Evolutionary conservation across 2,888 invertebrate genomes (phyloP).

Genomic region (Catocala fraxini): DNA sequence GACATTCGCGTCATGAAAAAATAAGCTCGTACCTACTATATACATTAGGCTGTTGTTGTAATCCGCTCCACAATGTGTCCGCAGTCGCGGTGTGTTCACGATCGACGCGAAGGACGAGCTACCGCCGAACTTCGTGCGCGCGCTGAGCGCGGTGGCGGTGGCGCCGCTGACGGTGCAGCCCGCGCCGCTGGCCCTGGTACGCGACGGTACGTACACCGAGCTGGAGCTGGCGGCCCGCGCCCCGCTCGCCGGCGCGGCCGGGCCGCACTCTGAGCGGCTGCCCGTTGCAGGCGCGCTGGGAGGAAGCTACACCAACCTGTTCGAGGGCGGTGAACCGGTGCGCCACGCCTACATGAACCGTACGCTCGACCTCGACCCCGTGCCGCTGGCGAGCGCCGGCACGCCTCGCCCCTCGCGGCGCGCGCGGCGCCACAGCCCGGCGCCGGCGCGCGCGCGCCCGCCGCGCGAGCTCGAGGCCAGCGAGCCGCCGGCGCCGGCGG

Average conservation of each 20-base stretch:
- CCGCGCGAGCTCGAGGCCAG: slow-evolving; percentile 44
- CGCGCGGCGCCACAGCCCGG: slow-evolving; percentile 5
- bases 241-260: slow-evolving; percentile 33
- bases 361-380: slow-evolving; percentile 86
- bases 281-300: slow-evolving; percentile 34
- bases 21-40: too few relatives aligned
- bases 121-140: slow-evolving; percentile 68
- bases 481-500: slow-evolving; percentile 58
- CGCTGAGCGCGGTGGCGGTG: slow-evolving; percentile 41
- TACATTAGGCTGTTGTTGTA: too few relatives aligned
- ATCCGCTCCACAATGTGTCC: slow-evolving; percentile 2
- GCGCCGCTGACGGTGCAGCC: slow-evolving; percentile 23
- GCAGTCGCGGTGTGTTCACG: slow-evolving; percentile 73
- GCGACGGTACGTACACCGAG: too few relatives aligned
- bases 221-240: slow-evolving; percentile 22
- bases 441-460: slow-evolving; percentile 27
- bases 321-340: slow-evolving; percentile 47
- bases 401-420: slow-evolving; percentile 13
- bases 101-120: slow-evolving; percentile 69
- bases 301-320: slow-evolving; percentile 63
- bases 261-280: slow-evolving; percentile 43
- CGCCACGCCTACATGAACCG: slow-evolving; percentile 83
- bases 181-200: slow-evolving; percentile 7
- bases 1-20: too few relatives aligned
- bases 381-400: slow-evolving; percentile 59